phyloP scores from a whole-genome alignment of 2,888 invertebrate genomes.

The Lacanobia wlatinum region DNA sequence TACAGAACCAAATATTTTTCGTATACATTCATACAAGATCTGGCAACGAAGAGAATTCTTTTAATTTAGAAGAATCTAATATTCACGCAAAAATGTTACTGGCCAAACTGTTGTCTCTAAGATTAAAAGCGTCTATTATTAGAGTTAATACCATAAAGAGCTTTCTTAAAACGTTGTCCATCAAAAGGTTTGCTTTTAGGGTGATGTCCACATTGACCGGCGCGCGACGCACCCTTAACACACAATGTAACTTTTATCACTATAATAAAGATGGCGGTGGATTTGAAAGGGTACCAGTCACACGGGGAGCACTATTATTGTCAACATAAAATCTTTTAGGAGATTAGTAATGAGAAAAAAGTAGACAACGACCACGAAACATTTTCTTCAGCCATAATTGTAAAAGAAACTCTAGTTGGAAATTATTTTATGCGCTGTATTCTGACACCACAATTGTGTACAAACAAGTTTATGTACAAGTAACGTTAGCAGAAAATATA shows the following conservation, averaged over 20 bases:
- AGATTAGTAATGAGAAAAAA: conserved; percentile 59
- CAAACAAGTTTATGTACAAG: conserved; percentile 28
- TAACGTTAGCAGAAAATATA: conserved; percentile 10
- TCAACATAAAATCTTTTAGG: conserved; percentile 61
- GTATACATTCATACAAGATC: conserved; percentile 1
- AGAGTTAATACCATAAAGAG: conserved; percentile 59
- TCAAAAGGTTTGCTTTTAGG: conserved; percentile 56
- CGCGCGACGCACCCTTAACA: conserved; percentile 62
- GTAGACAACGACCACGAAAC: conserved; percentile 45
- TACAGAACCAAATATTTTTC: conserved; percentile 7
- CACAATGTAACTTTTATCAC: conserved; percentile 69
- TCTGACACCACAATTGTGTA: conserved; percentile 16
- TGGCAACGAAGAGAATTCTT: conserved; percentile 10
- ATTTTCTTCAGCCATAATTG: conserved; percentile 28
- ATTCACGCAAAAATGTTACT: conserved; percentile 23
- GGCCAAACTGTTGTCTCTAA: conserved; percentile 24
- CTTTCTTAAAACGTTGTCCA: conserved; percentile 56
- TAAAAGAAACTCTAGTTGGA: conserved; percentile 18
- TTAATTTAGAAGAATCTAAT: conserved; percentile 1
- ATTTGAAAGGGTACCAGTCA: conserved; percentile 61
- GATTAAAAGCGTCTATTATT: conserved; percentile 35
- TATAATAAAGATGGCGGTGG: conserved; percentile 65
- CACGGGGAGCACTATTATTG: conserved; percentile 58
- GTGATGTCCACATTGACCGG: conserved; percentile 61
- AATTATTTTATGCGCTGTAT: conserved; percentile 28